A percentile compares a stretch with the other conserved stretches of the same genome.
Conservation (phyloP, 2,888 invertebrate species). For the Baccha elongata region DNA sequence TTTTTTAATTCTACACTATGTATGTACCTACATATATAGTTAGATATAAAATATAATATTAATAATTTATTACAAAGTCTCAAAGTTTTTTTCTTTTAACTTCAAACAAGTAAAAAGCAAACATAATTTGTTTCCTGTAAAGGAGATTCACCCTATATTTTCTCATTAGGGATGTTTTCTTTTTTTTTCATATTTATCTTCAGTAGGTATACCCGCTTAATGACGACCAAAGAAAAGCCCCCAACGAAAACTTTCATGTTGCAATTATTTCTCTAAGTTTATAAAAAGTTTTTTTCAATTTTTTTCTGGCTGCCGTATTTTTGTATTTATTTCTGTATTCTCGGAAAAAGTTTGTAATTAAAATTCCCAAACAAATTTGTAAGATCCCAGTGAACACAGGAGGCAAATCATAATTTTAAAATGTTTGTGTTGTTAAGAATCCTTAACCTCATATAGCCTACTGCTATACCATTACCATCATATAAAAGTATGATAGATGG, state of each 20-base stretch:
- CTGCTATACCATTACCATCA: too few relatives aligned
- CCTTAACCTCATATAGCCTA: slow-evolving; percentile 62
- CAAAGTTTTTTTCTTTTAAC: slow-evolving; percentile 57
- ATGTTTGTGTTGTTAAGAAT: slow-evolving; percentile 64
- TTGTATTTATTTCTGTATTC: slow-evolving; percentile 22
- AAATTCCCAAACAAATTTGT: slow-evolving; percentile 64
- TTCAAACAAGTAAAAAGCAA: slow-evolving; percentile 46
- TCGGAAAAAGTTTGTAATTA: slow-evolving; percentile 71
- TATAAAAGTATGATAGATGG: background rate
- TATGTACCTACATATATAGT: too few relatives aligned
- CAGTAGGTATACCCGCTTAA: slow-evolving; percentile 15
- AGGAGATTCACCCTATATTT: slow-evolving; percentile 47
- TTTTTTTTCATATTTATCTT: background rate
- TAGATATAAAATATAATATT: too few relatives aligned
- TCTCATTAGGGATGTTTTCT: slow-evolving; percentile 50
- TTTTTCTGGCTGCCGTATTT: slow-evolving; percentile 1
- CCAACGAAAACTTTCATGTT: slow-evolving; percentile 56
- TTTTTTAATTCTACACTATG: too few relatives aligned
- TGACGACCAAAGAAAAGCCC: slow-evolving; percentile 35
- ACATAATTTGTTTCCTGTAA: slow-evolving; percentile 59
- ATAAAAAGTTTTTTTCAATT: slow-evolving; percentile 48
- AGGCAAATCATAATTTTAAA: slow-evolving; percentile 60
- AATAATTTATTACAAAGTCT: slow-evolving; percentile 30
- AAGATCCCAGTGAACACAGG: slow-evolving; percentile 40
- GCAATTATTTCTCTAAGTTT: slow-evolving; percentile 70